These are phyloP conservation scores for Poecilobothrus nobilitatus DNA, from an alignment of 2,888 invertebrate species.

Conservation along the genomic window DNA sequence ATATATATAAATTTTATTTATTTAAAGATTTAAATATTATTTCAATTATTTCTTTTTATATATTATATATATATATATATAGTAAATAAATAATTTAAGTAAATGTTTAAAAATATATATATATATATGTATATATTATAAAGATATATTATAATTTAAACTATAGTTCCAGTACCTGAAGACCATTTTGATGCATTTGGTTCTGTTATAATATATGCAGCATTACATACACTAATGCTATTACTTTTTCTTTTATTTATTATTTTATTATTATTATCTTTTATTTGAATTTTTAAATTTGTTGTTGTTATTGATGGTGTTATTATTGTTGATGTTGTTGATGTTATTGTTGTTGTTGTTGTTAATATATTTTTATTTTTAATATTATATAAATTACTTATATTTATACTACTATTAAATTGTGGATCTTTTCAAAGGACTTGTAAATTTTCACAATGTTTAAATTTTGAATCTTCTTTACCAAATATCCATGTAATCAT, in stretches of 20 bases:
- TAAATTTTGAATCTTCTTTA: constrained; percentile 83
- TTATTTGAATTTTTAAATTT: background rate
- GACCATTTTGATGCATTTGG: constrained; percentile 7
- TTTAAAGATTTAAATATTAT: too few relatives aligned
- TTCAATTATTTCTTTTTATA: too few relatives aligned
- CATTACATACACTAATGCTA: constrained; percentile 4
- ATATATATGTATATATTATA: too few relatives aligned
- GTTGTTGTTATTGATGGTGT: too few relatives aligned
- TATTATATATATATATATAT: too few relatives aligned
- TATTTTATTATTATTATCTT: background rate
- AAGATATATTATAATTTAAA: background rate
- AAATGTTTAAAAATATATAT: too few relatives aligned
- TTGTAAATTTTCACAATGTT: constrained; percentile 83
- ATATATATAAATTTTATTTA: too few relatives aligned
- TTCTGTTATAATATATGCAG: constrained; percentile 6
- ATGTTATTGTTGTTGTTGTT: background rate
- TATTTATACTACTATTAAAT: background rate
- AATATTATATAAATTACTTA: background rate
- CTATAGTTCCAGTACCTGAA: background rate
- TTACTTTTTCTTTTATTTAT: background rate
- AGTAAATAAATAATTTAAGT: too few relatives aligned
- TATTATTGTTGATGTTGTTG: too few relatives aligned
- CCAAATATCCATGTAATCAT: constrained; percentile 88
- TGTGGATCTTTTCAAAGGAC: constrained; percentile 56
- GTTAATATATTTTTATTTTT: background rate